Evolutionary conservation across 2,113 vertebrate genomes (phyloP).

Genomic region (Lepus americanus): DNA sequence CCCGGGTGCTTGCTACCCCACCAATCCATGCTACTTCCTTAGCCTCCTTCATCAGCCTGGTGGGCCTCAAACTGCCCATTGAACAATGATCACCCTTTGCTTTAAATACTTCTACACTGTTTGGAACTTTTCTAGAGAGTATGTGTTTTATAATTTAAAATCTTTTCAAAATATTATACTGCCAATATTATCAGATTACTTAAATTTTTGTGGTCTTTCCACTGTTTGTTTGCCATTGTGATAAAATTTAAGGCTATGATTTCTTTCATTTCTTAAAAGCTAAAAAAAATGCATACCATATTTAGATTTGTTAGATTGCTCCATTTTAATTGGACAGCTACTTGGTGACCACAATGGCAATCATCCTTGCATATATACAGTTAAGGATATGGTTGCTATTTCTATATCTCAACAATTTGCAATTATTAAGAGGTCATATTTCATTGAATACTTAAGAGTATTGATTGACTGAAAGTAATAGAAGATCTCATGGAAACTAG

Average conservation of each 20-base stretch:
- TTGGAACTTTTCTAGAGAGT: neutral
- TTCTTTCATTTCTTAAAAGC: slow-evolving; percentile 44
- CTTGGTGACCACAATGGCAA: neutral
- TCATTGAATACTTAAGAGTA: slow-evolving; percentile 26
- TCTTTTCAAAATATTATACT: slow-evolving; percentile 7
- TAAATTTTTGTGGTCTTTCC: neutral
- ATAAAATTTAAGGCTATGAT: neutral
- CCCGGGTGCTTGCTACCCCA: neutral
- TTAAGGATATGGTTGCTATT: slow-evolving; percentile 35
- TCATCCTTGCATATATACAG: neutral
- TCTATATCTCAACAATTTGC: slow-evolving; percentile 13
- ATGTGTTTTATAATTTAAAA: slow-evolving; percentile 10
- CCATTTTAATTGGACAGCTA: neutral
- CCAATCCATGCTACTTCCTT: neutral
- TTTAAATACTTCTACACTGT: neutral
- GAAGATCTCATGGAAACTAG: neutral
- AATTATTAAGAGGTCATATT: neutral
- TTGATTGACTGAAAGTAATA: neutral
- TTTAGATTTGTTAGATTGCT: slow-evolving; percentile 23
- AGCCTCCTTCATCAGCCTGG: neutral
- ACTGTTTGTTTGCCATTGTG: neutral
- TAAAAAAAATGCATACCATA: slow-evolving; percentile 3
- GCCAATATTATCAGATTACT: neutral
- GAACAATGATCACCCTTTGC: neutral
- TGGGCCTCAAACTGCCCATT: neutral